Percentiles rank a stretch among this genome's conserved stretches.
Conservation (phyloP, 1,140 invertebrate species). For the Manduca sexta region DNA sequence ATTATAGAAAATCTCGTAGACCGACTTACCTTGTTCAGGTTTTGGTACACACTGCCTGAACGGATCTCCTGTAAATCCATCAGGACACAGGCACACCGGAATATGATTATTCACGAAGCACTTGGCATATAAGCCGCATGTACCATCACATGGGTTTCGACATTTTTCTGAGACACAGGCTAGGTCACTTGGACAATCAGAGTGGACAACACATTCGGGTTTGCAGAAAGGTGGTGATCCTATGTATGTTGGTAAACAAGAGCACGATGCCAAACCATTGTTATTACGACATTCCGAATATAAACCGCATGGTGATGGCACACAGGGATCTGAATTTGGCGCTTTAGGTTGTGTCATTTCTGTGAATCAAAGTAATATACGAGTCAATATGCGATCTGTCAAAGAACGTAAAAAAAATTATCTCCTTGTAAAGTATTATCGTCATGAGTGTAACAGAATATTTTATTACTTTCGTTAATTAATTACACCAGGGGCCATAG, state of each 20-base stretch:
- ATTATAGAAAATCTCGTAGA: too few relatives aligned
- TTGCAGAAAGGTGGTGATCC: conserved; percentile 80
- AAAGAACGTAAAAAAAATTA: too few relatives aligned
- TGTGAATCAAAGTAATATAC: conserved; percentile 24
- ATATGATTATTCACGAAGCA: conserved; percentile 86
- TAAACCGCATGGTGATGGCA: conserved; percentile 85
- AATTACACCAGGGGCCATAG: too few relatives aligned
- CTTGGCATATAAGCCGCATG: conserved; percentile 84
- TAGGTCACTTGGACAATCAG: conserved; percentile 83
- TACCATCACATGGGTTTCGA: conserved; percentile 85
- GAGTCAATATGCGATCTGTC: too few relatives aligned
- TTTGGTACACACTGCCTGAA: conserved; percentile 74
- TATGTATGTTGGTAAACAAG: conserved; percentile 77
- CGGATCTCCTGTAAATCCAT: conserved; percentile 82
- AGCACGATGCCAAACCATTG: conserved; percentile 77
- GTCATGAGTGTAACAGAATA: too few relatives aligned
- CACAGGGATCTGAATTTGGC: conserved; percentile 78
- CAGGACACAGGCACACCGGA: conserved; percentile 82
- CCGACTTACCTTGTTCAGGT: conserved; percentile 33
- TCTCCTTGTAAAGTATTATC: too few relatives aligned
- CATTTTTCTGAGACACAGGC: conserved; percentile 88
- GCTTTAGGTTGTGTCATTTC: conserved; percentile 40
- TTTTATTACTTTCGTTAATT: too few relatives aligned
- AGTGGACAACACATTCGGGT: conserved; percentile 73
- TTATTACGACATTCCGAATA: conserved; percentile 81